phyloP scores from a whole-genome alignment of 2,797 vertebrate species.

The Poliocrania exsul region DNA sequence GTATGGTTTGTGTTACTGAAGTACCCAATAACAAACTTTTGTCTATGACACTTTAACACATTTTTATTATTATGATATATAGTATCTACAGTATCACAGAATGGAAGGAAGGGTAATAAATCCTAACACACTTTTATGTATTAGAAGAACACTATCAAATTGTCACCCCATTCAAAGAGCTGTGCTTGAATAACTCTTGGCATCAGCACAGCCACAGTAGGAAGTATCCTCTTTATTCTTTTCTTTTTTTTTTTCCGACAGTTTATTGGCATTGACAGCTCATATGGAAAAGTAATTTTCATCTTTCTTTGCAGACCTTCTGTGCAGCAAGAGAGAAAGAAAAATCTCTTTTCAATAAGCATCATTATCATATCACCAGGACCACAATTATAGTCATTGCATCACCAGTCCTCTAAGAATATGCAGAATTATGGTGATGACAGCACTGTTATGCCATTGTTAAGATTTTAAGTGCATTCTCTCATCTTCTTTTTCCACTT shows the following conservation, averaged over 20 bases:
- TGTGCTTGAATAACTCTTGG: neutral
- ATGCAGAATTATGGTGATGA: neutral
- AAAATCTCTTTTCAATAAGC: neutral
- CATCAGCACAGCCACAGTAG: neutral
- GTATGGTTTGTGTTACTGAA: neutral
- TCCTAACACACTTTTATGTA: neutral
- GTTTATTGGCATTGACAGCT: neutral
- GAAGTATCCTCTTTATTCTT: neutral
- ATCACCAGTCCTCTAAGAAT: neutral
- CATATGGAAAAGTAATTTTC: neutral
- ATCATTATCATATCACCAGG: neutral
- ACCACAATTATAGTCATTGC: neutral
- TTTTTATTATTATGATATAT: neutral
- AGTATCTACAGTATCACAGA: neutral
- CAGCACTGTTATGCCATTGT: neutral
- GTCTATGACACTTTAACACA: neutral
- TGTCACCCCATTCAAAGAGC: neutral
- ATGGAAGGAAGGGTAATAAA: neutral
- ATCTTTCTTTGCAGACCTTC: neutral
- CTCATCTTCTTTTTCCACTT: neutral
- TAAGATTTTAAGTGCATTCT: neutral
- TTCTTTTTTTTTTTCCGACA: neutral
- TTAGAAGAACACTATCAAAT: neutral
- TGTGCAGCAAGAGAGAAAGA: neutral
- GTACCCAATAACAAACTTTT: neutral